phyloP scores from a whole-genome alignment of 2,113 vertebrate genomes.

The Amblyornis subalaris region DNA sequence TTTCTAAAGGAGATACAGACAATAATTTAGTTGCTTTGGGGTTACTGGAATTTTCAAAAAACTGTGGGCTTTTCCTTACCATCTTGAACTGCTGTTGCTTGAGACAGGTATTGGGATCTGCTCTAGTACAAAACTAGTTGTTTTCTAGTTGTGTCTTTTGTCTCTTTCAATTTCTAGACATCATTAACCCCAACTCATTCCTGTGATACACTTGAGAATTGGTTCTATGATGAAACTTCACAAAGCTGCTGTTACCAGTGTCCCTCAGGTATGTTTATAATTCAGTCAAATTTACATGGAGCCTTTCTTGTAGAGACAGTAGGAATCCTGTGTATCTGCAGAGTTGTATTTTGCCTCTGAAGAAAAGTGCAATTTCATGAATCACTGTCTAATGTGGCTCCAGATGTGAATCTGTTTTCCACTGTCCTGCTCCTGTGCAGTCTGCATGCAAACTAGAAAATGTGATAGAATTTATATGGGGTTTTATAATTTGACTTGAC shows the following conservation, averaged over 20 bases:
- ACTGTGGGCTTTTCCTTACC: background rate
- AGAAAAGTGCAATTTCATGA: background rate
- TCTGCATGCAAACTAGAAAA: background rate
- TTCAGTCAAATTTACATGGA: background rate
- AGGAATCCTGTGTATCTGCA: background rate
- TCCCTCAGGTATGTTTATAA: background rate
- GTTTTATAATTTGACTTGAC: background rate
- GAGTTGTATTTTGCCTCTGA: background rate
- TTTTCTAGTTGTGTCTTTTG: background rate
- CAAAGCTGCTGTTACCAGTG: constrained; percentile 62
- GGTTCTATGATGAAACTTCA: background rate
- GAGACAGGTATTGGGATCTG: background rate
- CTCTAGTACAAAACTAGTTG: background rate
- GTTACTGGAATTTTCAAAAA: background rate
- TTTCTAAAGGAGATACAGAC: background rate
- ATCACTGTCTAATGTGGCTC: background rate
- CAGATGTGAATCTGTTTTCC: background rate
- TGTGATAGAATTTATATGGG: background rate
- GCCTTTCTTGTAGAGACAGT: background rate
- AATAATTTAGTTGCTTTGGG: background rate
- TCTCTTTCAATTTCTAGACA: background rate
- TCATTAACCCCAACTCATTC: background rate
- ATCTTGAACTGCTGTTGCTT: background rate
- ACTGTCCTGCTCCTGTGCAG: background rate
- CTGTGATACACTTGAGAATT: background rate